Evolutionary conservation across 2,797 vertebrate genomes (phyloP), one percentile per base, ranked within the genome.

Genomic region (Spinus olivaceus): DNA sequence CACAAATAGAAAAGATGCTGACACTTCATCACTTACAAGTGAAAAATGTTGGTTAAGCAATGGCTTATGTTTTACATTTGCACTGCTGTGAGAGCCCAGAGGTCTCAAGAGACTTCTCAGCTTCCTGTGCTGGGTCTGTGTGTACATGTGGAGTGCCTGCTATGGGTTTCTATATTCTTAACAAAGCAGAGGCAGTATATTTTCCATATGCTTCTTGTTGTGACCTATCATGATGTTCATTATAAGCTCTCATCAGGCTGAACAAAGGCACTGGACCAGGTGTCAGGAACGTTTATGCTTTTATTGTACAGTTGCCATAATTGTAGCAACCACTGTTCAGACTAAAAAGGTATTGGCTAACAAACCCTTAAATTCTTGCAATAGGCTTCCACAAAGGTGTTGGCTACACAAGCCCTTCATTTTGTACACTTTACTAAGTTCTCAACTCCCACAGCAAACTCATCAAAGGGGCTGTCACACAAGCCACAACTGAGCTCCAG

Each of bases 1-100:
- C 49, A 63, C 41, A 92, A 92, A 67, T 32, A 84, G 80, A 67
- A 49, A 79, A 84, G 66, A 50, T 67, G 74, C 27, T 89, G 88
- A 80, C 60, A 37, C 49, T 53, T 79, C 60, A 70, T 6, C 37
- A 4, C 32, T 71, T 56, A 53, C 39, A 85, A 85, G 35, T 47
- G 33, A 56, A 71, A 95, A 67, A 23, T 28, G 7, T 60, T 84
- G 49, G 61, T 70, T 92, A 91, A 81, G 81, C 56, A 70, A 42
- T 22, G 37, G 33, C 44, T 90, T 79, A 51, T 41, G 12, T 73
- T 78, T 95, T 56, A 27, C 70, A 70, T 42, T 94, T 80, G 35
- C 71, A 60, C 16, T 86, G 60, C 41, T 77, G 12, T 67, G 60
- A 35, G 30, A 72, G 37, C 42, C 54, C 81, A 53, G 47, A 84